These are phyloP conservation scores for Caenorhabditis sp. DNA, from an alignment of 2,888 invertebrate genomes.

Conservation along the genomic window DNA sequence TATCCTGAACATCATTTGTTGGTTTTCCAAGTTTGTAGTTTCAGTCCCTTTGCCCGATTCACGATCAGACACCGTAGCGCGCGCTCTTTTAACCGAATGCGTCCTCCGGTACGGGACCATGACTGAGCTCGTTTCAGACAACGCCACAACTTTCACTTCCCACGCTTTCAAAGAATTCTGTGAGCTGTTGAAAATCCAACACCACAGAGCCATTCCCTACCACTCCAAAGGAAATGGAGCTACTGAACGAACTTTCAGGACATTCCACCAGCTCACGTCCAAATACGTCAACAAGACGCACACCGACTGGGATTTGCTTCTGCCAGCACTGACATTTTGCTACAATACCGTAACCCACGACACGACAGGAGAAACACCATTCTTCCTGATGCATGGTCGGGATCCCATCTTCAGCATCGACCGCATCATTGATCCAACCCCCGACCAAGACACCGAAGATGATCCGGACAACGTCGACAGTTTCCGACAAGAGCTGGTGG, in stretches of 20 bases:
- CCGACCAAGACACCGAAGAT: not conserved
- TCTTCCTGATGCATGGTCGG: no score
- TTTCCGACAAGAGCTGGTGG: not conserved
- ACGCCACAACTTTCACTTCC: no score
- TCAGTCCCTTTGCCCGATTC: no score
- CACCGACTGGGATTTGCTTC: slow-evolving; percentile 57
- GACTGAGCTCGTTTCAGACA: no score
- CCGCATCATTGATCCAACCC: slow-evolving; percentile 41
- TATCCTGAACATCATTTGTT: no score
- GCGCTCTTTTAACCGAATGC: no score
- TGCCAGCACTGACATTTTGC: slow-evolving; percentile 39
- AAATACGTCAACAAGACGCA: slow-evolving; percentile 50
- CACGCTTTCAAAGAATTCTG: slow-evolving; percentile 4
- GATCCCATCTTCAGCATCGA: slow-evolving; percentile 22
- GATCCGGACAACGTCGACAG: not conserved
- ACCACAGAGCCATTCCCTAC: slow-evolving; percentile 65
- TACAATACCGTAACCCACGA: slow-evolving; percentile 63
- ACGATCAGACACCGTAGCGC: no score
- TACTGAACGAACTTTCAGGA: slow-evolving; percentile 71
- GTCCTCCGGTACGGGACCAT: no score
- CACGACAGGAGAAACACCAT: slow-evolving; percentile 21
- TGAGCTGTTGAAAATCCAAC: slow-evolving; percentile 27
- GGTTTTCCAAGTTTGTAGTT: no score
- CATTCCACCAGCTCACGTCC: slow-evolving; percentile 55
- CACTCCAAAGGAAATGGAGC: slow-evolving; percentile 72